phyloP scores from a whole-genome alignment of 2,113 vertebrate genomes.

The Raja brachyura region DNA sequence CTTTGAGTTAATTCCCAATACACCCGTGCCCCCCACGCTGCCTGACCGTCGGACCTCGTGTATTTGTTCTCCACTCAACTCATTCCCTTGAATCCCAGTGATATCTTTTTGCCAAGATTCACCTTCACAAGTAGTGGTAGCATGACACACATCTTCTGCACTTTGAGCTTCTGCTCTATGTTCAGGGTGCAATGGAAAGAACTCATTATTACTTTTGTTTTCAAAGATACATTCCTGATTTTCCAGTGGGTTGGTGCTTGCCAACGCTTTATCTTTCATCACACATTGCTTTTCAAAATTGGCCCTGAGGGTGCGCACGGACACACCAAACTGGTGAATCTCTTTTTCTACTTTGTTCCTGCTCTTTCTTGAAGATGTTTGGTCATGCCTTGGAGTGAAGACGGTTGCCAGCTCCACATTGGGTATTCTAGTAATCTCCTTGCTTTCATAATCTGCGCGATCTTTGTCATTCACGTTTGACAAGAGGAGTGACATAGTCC shows the following conservation, averaged over 20 bases:
- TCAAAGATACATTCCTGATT: constrained; percentile 15
- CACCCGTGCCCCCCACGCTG: constrained; percentile 50
- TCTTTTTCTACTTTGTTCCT: constrained; percentile 68
- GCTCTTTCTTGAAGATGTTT: constrained; percentile 44
- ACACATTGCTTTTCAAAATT: constrained; percentile 66
- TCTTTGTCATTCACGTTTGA: constrained; percentile 57
- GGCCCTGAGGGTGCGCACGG: constrained; percentile 70
- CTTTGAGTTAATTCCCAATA: constrained; percentile 63
- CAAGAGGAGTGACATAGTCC: constrained; percentile 78
- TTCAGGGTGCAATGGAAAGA: background rate
- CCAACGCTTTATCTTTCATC: constrained; percentile 21
- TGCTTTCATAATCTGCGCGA: constrained; percentile 43
- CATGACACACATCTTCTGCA: background rate
- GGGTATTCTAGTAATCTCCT: constrained; percentile 56
- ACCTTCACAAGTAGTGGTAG: constrained; percentile 37
- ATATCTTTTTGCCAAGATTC: background rate
- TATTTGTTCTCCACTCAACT: background rate
- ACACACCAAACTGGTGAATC: constrained; percentile 81
- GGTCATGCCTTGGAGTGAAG: constrained; percentile 53
- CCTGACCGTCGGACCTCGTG: constrained; percentile 41
- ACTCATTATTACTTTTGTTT: background rate
- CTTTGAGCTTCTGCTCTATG: background rate
- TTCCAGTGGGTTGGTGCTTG: background rate
- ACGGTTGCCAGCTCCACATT: constrained; percentile 61
- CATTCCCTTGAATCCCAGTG: background rate